Percentiles rank a stretch among this genome's conserved stretches.
These are phyloP conservation scores for Enteromius trimaculatus DNA, from an alignment of 2,797 vertebrate species.

Conservation along the genomic window DNA sequence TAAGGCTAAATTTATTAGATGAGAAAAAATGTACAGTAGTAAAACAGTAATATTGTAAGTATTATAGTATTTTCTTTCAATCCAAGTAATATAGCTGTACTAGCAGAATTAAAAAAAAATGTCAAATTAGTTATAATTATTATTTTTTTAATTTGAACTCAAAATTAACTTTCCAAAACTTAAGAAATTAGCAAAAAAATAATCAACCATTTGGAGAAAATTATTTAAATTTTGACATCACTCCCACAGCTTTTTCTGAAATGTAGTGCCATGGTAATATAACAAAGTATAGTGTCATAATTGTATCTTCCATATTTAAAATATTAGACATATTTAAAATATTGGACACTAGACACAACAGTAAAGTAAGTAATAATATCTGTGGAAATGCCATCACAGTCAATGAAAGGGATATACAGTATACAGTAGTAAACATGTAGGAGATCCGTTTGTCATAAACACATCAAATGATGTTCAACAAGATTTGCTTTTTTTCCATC, in stretches of 20 bases:
- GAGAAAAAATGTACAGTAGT: neutral
- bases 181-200: neutral
- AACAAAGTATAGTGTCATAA: neutral
- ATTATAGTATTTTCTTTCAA: neutral
- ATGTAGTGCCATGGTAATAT: neutral
- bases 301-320: neutral
- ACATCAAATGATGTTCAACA: constrained; percentile 28
- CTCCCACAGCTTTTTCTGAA: neutral
- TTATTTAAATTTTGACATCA: neutral
- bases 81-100: neutral
- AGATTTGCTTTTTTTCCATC: constrained; percentile 38
- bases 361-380: neutral
- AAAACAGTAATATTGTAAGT: neutral
- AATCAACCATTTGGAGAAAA: neutral
- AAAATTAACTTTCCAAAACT: neutral
- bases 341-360: neutral
- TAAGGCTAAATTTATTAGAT: neutral
- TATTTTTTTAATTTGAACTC: neutral
- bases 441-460: neutral
- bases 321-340: neutral
- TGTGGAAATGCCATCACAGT: neutral
- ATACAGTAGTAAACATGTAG: neutral
- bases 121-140: neutral
- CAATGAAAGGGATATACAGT: neutral
- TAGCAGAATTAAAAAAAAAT: neutral